Conservation (phyloP, 2,797 vertebrate genomes). For the Tenualosa thibaudeaui region DNA sequence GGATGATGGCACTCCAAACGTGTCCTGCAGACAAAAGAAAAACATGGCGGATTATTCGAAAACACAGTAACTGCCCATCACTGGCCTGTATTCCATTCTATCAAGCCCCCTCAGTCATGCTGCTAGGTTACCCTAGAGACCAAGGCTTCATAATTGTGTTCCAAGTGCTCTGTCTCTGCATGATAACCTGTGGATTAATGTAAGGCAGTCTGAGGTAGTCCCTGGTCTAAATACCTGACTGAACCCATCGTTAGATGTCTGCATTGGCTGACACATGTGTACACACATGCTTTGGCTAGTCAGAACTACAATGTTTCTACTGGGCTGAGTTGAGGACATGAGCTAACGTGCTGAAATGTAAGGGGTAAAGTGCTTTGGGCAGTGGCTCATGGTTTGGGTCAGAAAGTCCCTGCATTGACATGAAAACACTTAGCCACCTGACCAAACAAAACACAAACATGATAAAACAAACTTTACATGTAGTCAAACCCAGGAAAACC, state of each 20-base stretch:
- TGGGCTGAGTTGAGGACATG: neutral
- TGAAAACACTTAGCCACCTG: neutral
- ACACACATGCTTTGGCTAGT: neutral
- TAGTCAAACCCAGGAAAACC: neutral
- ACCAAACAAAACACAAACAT: neutral
- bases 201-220: too few relatives aligned
- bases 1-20: constrained; percentile 77
- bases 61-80: neutral
- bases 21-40: constrained; percentile 74
- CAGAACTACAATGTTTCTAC: too few relatives aligned
- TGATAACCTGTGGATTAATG: too few relatives aligned
- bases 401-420: neutral
- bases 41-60: neutral
- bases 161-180: neutral
- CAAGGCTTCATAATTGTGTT: too few relatives aligned
- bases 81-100: neutral
- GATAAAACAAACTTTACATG: too few relatives aligned
- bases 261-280: neutral
- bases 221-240: neutral
- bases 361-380: too few relatives aligned
- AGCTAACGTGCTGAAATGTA: neutral
- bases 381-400: too few relatives aligned
- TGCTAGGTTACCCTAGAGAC: neutral
- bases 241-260: neutral
- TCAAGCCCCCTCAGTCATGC: neutral